These are phyloP conservation scores for Petrolisthes manimaculis DNA, from an alignment of 2,888 invertebrate genomes.

Conservation along the genomic window DNA sequence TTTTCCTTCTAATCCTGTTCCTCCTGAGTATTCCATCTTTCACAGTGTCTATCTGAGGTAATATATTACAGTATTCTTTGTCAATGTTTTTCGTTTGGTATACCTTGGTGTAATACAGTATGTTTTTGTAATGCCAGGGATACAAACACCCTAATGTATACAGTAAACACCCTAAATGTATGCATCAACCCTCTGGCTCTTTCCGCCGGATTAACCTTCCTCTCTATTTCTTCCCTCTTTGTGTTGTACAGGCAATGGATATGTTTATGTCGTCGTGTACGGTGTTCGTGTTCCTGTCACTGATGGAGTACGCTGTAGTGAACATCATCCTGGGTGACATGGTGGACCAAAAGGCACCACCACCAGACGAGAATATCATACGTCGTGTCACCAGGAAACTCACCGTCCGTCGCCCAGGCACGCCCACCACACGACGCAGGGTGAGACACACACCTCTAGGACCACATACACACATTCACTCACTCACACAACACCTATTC, in stretches of 20 bases:
- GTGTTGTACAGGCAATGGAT: constrained; percentile 65
- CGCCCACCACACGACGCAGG: constrained; percentile 7
- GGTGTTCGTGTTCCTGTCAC: constrained; percentile 66
- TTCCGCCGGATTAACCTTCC: not conserved
- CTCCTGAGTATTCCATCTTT: not conserved
- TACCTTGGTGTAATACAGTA: too few relatives aligned
- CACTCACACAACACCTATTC: not conserved
- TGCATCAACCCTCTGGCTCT: not conserved
- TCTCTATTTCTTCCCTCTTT: not conserved
- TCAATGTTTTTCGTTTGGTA: too few relatives aligned
- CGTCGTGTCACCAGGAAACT: constrained; percentile 50
- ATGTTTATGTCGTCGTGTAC: constrained; percentile 67
- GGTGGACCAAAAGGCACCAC: constrained; percentile 60
- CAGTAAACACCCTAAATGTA: not conserved
- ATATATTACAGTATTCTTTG: too few relatives aligned
- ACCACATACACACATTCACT: not conserved
- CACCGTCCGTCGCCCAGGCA: constrained; percentile 35
- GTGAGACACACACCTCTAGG: not conserved
- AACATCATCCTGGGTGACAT: constrained; percentile 67
- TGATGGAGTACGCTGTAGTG: constrained; percentile 67
- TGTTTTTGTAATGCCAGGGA: too few relatives aligned
- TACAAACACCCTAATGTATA: too few relatives aligned
- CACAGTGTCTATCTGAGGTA: too few relatives aligned
- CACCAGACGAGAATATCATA: constrained; percentile 46
- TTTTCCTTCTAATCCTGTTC: not conserved